Evolutionary conservation across 2,888 invertebrate genomes (phyloP).

Genomic region (Neoascia interrupta): DNA sequence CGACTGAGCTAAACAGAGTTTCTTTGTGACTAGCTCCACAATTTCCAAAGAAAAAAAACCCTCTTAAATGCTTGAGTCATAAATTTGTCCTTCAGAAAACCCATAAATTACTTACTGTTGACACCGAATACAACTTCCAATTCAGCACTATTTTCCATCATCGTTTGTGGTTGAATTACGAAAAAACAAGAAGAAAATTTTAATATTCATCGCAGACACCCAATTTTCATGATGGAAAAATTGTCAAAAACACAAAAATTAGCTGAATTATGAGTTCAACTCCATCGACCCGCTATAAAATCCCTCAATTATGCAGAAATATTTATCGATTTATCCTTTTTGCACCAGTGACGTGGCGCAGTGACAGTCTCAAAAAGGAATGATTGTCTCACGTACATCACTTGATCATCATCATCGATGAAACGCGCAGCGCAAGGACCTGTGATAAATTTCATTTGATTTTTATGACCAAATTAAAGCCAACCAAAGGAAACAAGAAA

Average conservation of each 20-base stretch:
- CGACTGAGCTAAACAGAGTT: no score
- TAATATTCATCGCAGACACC: constrained; percentile 20
- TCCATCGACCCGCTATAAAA: constrained; percentile 14
- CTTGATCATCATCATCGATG: constrained; percentile 27
- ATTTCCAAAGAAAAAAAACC: not conserved
- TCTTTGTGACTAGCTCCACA: not conserved
- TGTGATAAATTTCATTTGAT: constrained; percentile 44
- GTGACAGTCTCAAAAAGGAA: not conserved
- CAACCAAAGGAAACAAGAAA: not conserved
- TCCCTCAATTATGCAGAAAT: not conserved
- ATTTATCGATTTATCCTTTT: constrained; percentile 41
- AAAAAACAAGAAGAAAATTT: not conserved
- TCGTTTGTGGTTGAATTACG: not conserved
- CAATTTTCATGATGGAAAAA: not conserved
- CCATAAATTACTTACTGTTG: constrained; percentile 23
- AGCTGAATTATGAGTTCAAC: constrained; percentile 54
- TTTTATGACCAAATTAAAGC: constrained; percentile 25
- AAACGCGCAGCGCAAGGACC: constrained; percentile 10
- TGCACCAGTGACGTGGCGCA: not conserved
- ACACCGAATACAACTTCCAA: not conserved
- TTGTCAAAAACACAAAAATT: constrained; percentile 24
- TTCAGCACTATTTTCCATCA: constrained; percentile 19
- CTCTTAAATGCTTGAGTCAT: not conserved
- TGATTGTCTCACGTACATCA: constrained; percentile 34
- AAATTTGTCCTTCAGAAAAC: constrained; percentile 10